Percentiles rank a stretch among this genome's conserved stretches.
Evolutionary conservation across 2,888 invertebrate species (phyloP).

Genomic region (Ophion costatus): DNA sequence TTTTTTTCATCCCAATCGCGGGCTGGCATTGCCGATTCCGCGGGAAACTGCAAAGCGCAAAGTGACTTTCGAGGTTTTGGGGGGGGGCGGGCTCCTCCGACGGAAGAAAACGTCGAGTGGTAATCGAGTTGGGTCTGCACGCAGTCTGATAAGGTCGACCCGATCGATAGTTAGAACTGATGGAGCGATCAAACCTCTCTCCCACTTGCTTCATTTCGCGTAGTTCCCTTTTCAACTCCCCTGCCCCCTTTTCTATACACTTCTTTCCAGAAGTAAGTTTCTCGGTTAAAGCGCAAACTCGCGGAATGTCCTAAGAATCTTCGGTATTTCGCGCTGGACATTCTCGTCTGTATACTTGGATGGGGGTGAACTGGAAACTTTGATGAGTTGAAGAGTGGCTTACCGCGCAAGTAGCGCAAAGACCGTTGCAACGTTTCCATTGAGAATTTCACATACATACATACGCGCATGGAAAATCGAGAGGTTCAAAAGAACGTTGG

Average conservation of each 20-base stretch:
- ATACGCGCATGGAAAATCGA: not conserved
- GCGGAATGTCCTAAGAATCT: slow-evolving; percentile 46
- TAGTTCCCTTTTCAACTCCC: not conserved
- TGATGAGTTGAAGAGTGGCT: slow-evolving; percentile 28
- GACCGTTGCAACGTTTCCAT: slow-evolving; percentile 2
- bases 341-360: slow-evolving; percentile 7
- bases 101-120: slow-evolving; percentile 50
- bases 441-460: not conserved
- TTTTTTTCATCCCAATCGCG: slow-evolving; percentile 17
- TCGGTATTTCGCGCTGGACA: slow-evolving; percentile 25
- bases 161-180: slow-evolving; percentile 60
- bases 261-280: not conserved
- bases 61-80: slow-evolving; percentile 65
- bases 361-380: slow-evolving; percentile 29
- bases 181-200: slow-evolving; percentile 54
- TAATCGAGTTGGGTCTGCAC: slow-evolving; percentile 56
- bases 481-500: slow-evolving; percentile 19
- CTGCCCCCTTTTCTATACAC: slow-evolving; percentile 1
- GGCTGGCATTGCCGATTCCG: slow-evolving; percentile 34
- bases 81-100: slow-evolving; percentile 15
- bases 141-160: slow-evolving; percentile 60
- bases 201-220: slow-evolving; percentile 11
- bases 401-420: slow-evolving; percentile 17
- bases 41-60: slow-evolving; percentile 52
- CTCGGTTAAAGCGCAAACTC: slow-evolving; percentile 33